Conservation (phyloP, 2,797 vertebrate species). For the Syngnathus rostellatus region DNA sequence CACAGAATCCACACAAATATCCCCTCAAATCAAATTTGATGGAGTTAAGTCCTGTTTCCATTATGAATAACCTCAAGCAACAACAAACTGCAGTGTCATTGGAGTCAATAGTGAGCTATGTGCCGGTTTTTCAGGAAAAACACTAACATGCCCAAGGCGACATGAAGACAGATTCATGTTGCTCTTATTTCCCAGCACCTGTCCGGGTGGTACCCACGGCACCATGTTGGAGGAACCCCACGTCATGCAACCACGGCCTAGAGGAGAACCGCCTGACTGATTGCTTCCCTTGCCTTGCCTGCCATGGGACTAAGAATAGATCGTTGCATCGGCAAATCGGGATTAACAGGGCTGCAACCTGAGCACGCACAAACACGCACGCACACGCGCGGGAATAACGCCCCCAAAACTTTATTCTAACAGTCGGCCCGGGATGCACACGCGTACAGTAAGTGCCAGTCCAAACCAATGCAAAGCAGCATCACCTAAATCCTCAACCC, state of each 20-base stretch:
- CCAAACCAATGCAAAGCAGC: conserved; percentile 37
- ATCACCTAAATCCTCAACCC: conserved; percentile 23
- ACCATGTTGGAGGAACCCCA: conserved; percentile 34
- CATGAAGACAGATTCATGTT: neutral
- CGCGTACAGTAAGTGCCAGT: conserved; percentile 34
- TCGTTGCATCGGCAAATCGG: conserved; percentile 68
- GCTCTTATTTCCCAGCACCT: conserved; percentile 20
- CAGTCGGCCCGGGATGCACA: conserved; percentile 20
- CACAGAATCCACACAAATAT: neutral
- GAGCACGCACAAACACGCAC: conserved; percentile 11
- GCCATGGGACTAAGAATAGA: conserved; percentile 68
- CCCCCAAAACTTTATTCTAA: conserved; percentile 56
- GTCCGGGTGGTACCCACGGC: conserved; percentile 47
- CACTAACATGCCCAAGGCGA: neutral
- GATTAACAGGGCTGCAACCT: conserved; percentile 58
- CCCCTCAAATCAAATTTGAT: neutral
- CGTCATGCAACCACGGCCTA: conserved; percentile 45
- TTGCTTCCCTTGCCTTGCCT: conserved; percentile 23
- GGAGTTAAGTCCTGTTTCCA: neutral
- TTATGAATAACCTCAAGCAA: conserved; percentile 20
- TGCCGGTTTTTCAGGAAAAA: conserved; percentile 18
- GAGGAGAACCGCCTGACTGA: conserved; percentile 44
- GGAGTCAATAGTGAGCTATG: conserved; percentile 27
- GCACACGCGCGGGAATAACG: conserved; percentile 5
- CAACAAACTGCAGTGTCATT: conserved; percentile 59